These are phyloP conservation scores for Dinoponera quadriceps DNA, from an alignment of 1,140 invertebrate genomes.

Conservation along the genomic window DNA sequence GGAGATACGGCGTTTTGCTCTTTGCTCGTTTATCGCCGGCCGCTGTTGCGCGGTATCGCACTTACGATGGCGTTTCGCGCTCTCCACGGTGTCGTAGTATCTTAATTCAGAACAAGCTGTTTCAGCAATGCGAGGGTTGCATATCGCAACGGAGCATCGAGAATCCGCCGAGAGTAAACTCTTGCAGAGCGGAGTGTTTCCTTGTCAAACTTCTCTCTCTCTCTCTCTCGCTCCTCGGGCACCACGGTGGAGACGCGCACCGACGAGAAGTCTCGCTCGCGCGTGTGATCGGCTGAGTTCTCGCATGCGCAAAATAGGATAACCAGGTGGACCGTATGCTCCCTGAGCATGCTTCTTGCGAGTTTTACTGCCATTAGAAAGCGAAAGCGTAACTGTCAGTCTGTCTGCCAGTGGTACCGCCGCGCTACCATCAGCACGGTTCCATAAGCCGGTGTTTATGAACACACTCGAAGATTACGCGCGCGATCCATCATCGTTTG, in stretches of 20 bases:
- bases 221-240: no score
- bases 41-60: neutral
- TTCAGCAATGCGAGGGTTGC: no score
- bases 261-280: no score
- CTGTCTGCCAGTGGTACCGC: neutral
- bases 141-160: no score
- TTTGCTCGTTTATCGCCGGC: no score
- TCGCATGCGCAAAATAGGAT: slow-evolving; percentile 19
- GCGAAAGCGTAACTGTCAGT: slow-evolving; percentile 49
- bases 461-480: slow-evolving; percentile 46
- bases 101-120: no score
- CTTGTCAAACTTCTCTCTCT: no score
- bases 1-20: no score
- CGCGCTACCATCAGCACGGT: neutral
- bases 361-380: slow-evolving; percentile 59
- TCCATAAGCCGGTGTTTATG: slow-evolving; percentile 42
- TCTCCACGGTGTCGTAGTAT: neutral
- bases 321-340: slow-evolving; percentile 19
- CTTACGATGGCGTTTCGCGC: neutral
- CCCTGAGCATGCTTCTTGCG: slow-evolving; percentile 30
- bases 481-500: slow-evolving; percentile 57
- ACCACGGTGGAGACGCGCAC: no score
- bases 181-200: no score
- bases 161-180: no score
- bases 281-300: neutral